phyloP scores from a whole-genome alignment of 2,888 invertebrate species.

The Trileptium ribeirensis region DNA sequence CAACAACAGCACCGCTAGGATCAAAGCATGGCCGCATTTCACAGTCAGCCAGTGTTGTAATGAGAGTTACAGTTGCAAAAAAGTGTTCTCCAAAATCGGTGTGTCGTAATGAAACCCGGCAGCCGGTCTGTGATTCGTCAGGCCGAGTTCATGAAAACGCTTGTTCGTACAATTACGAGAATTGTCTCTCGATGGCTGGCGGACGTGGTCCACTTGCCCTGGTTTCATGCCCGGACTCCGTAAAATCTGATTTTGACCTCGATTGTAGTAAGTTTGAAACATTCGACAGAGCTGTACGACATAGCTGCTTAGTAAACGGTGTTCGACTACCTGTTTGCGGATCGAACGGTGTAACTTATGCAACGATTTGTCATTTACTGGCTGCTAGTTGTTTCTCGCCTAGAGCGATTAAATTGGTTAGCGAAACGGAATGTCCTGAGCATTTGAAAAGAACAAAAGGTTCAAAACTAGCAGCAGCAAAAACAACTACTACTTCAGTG shows the following conservation, averaged over 20 bases:
- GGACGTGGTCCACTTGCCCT: background rate
- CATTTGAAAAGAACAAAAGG: too few species aligned
- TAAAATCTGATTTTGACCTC: background rate
- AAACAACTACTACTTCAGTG: too few species aligned
- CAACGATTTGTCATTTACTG: background rate
- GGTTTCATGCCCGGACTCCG: background rate
- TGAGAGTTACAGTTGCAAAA: background rate
- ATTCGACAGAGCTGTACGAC: background rate
- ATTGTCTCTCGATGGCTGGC: background rate
- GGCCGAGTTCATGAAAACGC: conserved; percentile 1
- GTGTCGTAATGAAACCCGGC: background rate
- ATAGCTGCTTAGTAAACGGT: too few species aligned
- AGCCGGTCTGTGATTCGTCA: conserved; percentile 6
- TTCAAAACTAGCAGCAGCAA: too few species aligned
- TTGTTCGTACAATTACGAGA: background rate
- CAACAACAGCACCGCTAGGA: background rate
- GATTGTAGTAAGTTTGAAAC: background rate
- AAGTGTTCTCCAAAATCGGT: background rate
- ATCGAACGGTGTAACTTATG: background rate
- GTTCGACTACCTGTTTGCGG: background rate
- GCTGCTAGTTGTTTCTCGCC: background rate
- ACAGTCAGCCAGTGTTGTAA: too few species aligned
- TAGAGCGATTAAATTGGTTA: background rate
- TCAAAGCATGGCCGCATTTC: too few species aligned
- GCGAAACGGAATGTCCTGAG: background rate